Evolutionary conservation across 2,797 vertebrate species (phyloP).

Genomic region (Gallinago nigripennis): DNA sequence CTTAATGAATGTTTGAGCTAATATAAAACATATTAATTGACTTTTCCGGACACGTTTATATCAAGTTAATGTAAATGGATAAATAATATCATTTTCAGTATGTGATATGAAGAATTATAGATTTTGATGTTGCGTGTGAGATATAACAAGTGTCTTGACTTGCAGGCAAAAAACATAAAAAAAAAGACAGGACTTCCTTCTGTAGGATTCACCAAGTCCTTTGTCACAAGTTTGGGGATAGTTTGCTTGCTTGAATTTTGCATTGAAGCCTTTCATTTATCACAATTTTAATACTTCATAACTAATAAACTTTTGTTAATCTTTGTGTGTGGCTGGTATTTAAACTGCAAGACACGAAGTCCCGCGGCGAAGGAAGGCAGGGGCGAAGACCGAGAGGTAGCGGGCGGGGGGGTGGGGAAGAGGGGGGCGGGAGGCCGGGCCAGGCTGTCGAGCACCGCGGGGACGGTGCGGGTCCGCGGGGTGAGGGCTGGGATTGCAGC

Average conservation of each 20-base stretch:
- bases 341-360: background rate
- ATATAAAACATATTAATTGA: conserved; percentile 87
- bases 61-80: conserved; percentile 90
- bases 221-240: conserved; percentile 52
- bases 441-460: background rate
- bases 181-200: conserved; percentile 19
- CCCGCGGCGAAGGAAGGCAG: background rate
- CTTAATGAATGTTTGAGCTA: conserved; percentile 94
- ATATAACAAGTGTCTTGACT: background rate
- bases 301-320: conserved; percentile 69
- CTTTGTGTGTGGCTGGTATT: conserved; percentile 27
- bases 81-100: conserved; percentile 95
- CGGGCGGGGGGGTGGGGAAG: background rate
- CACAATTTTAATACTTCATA: conserved; percentile 61
- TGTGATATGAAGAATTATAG: conserved; percentile 77
- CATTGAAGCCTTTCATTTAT: conserved; percentile 60
- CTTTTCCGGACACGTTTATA: conserved; percentile 91
- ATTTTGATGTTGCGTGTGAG: conserved; percentile 18
- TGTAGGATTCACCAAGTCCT: conserved; percentile 22
- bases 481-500: background rate
- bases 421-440: too few species aligned
- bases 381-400: background rate
- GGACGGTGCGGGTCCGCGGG: background rate
- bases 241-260: conserved; percentile 60
- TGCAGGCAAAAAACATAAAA: conserved; percentile 35